These are phyloP conservation scores for Nephotettix cincticeps DNA, from an alignment of 1,140 invertebrate genomes.

Conservation along the genomic window DNA sequence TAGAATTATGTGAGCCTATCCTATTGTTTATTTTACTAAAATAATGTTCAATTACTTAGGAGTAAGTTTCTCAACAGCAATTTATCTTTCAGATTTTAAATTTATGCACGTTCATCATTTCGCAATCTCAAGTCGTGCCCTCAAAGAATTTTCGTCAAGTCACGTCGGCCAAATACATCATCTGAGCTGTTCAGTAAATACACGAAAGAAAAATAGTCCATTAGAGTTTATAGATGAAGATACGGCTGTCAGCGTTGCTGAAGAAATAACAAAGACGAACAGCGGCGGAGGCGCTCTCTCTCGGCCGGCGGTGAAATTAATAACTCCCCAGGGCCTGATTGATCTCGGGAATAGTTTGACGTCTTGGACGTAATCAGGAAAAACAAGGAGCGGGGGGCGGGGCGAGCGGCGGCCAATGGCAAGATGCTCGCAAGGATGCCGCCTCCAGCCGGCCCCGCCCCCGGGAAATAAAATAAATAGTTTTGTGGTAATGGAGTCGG, in stretches of 20 bases:
- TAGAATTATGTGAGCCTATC: no score
- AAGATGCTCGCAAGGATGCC: neutral
- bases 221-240: constrained; percentile 2
- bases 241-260: constrained; percentile 5
- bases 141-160: no score
- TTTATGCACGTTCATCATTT: no score
- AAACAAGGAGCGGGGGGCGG: neutral
- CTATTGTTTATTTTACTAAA: no score
- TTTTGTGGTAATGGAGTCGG: no score
- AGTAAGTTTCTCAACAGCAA: no score
- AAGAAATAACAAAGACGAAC: constrained; percentile 6
- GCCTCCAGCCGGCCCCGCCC: constrained; percentile 4
- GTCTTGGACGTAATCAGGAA: neutral
- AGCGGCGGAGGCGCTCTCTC: neutral
- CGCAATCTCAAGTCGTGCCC: no score
- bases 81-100: no score
- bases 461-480: no score
- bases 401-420: neutral
- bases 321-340: neutral
- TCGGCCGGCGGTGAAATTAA: neutral
- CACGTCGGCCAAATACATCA: no score
- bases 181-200: no score
- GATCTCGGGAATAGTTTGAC: neutral
- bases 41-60: no score
- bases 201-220: constrained; percentile 1